Percentiles rank a stretch among this genome's conserved stretches.
Conservation (phyloP, 2,888 invertebrate species). For the Crematogaster levior region DNA sequence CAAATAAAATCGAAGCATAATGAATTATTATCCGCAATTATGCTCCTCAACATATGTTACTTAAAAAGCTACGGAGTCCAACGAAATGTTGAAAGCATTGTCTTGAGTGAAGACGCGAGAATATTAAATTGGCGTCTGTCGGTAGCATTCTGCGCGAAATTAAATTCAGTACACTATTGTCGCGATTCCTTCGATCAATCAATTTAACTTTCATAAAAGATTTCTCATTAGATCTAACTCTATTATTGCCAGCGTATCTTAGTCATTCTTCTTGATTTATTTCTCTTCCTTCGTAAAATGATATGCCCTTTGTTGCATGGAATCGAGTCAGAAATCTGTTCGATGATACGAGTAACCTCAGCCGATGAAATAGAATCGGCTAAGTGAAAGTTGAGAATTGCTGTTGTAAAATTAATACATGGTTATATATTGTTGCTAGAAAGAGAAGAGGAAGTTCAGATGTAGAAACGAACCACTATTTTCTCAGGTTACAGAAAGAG, state of each 20-base stretch:
- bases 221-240: slow-evolving; percentile 34
- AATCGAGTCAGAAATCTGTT: slow-evolving; percentile 10
- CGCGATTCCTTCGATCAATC: slow-evolving; percentile 24
- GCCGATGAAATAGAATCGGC: slow-evolving; percentile 40
- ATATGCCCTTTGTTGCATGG: not conserved
- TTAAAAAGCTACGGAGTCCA: not conserved
- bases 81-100: not conserved
- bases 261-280: slow-evolving; percentile 32
- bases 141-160: slow-evolving; percentile 6
- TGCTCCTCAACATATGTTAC: not conserved
- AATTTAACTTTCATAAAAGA: slow-evolving; percentile 37
- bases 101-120: not conserved
- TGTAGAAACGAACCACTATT: slow-evolving; percentile 16
- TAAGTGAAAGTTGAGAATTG: not conserved
- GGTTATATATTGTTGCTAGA: not conserved
- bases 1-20: slow-evolving; percentile 30
- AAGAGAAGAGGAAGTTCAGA: slow-evolving; percentile 1
- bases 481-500: slow-evolving; percentile 17
- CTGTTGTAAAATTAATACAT: slow-evolving; percentile 10
- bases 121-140: slow-evolving; percentile 5
- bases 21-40: slow-evolving; percentile 14
- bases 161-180: slow-evolving; percentile 1
- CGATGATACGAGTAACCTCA: slow-evolving; percentile 36
- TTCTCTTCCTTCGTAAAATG: not conserved
- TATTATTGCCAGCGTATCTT: slow-evolving; percentile 22